A percentile compares a stretch with the other conserved stretches of the same genome.
These are phyloP conservation scores for Vanessa tameamea DNA, from an alignment of 1,140 invertebrate genomes.

Conservation along the genomic window DNA sequence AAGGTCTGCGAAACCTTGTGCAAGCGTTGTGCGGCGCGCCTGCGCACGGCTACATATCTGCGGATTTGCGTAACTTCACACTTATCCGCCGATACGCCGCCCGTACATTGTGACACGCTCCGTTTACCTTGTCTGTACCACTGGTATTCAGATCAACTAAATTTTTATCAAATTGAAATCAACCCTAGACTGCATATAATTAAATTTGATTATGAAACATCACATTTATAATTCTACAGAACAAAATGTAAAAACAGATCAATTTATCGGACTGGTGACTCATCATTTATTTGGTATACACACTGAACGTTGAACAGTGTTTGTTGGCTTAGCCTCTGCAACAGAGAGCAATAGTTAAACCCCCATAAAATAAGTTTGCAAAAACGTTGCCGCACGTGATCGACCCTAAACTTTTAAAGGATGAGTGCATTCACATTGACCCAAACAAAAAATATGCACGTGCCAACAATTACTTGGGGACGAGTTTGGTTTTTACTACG, in stretches of 20 bases:
- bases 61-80: slow-evolving; percentile 79
- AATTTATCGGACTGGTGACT: slow-evolving; percentile 3
- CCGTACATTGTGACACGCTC: slow-evolving; percentile 74
- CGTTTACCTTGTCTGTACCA: slow-evolving; percentile 55
- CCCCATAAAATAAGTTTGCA: neutral
- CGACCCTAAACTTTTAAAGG: slow-evolving; percentile 38
- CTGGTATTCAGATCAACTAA: slow-evolving; percentile 10
- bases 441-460: slow-evolving; percentile 67
- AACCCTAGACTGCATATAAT: neutral
- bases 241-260: neutral
- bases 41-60: slow-evolving; percentile 76
- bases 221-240: too few species aligned
- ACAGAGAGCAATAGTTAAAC: neutral
- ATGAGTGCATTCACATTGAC: slow-evolving; percentile 53
- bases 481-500: slow-evolving; percentile 46
- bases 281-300: neutral
- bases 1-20: slow-evolving; percentile 80
- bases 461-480: slow-evolving; percentile 70
- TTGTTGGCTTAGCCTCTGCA: neutral
- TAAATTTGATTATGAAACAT: neutral
- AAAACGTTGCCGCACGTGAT: neutral
- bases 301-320: neutral
- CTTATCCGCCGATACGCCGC: slow-evolving; percentile 76
- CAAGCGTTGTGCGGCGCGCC: slow-evolving; percentile 75
- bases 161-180: neutral